phyloP scores from a whole-genome alignment of 1,140 invertebrate species.

The Epicauta chinensis region DNA sequence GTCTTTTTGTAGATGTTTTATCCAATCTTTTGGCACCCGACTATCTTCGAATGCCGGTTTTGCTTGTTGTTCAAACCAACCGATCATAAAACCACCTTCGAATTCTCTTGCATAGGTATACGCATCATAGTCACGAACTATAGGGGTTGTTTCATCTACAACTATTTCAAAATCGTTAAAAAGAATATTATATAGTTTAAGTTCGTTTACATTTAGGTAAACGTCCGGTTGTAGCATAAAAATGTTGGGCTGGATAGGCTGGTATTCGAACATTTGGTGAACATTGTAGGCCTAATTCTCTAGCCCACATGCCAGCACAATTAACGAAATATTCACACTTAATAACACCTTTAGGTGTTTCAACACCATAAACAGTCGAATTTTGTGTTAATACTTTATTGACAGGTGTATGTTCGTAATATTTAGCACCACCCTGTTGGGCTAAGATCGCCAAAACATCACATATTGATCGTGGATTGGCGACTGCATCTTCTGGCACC shows the following conservation, averaged over 20 bases:
- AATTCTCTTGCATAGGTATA: conserved; percentile 55
- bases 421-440: conserved; percentile 52
- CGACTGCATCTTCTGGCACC: conserved; percentile 67
- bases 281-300: conserved; percentile 58
- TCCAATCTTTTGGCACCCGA: conserved; percentile 57
- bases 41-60: conserved; percentile 58
- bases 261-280: conserved; percentile 60
- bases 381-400: conserved; percentile 54
- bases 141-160: conserved; percentile 42
- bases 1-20: conserved; percentile 46
- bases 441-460: conserved; percentile 54
- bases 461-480: conserved; percentile 58
- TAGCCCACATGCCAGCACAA: conserved; percentile 68
- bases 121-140: conserved; percentile 65
- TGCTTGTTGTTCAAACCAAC: conserved; percentile 60
- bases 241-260: conserved; percentile 64
- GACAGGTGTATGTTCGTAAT: conserved; percentile 56
- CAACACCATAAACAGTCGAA: conserved; percentile 51
- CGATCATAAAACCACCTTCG: conserved; percentile 54
- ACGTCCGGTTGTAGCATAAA: conserved; percentile 57
- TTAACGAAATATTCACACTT: conserved; percentile 69
- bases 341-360: conserved; percentile 55
- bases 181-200: background rate
- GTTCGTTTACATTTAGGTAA: conserved; percentile 19
- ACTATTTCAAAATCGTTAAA: conserved; percentile 1